Conservation (phyloP, 2,888 invertebrate species). For the Odontomyia ornata region DNA sequence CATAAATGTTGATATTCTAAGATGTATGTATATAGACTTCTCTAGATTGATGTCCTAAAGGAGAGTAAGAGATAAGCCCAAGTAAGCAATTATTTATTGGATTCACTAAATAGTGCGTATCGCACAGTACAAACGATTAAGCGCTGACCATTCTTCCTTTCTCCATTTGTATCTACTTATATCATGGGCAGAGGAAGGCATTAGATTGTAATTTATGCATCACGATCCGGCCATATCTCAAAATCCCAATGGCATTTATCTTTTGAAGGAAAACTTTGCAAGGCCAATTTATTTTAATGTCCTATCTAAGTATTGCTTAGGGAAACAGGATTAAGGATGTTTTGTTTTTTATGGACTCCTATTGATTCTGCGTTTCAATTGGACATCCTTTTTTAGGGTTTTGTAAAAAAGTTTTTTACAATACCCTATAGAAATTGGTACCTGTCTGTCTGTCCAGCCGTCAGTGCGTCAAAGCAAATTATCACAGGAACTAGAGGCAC, state of each 20-base stretch:
- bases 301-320: background rate
- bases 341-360: background rate
- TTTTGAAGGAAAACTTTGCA: background rate
- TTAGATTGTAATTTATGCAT: background rate
- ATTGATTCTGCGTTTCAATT: no score
- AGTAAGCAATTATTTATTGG: constrained; percentile 7
- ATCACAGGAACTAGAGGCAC: no score
- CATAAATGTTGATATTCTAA: no score
- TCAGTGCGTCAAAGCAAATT: no score
- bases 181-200: background rate
- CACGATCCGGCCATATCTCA: background rate
- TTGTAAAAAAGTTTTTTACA: no score
- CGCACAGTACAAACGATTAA: background rate
- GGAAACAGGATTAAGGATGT: background rate
- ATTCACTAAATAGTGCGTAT: background rate
- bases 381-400: no score
- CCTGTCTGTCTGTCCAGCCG: no score
- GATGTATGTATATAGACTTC: no score
- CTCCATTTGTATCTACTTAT: background rate
- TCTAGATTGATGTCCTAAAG: no score
- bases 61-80: no score
- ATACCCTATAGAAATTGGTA: no score
- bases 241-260: constrained; percentile 10
- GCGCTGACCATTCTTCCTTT: background rate
- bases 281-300: constrained; percentile 24